Evolutionary conservation across 2,113 vertebrate genomes (phyloP), one percentile per base, ranked within the genome.

Genomic region (Cryptotis parvus): DNA sequence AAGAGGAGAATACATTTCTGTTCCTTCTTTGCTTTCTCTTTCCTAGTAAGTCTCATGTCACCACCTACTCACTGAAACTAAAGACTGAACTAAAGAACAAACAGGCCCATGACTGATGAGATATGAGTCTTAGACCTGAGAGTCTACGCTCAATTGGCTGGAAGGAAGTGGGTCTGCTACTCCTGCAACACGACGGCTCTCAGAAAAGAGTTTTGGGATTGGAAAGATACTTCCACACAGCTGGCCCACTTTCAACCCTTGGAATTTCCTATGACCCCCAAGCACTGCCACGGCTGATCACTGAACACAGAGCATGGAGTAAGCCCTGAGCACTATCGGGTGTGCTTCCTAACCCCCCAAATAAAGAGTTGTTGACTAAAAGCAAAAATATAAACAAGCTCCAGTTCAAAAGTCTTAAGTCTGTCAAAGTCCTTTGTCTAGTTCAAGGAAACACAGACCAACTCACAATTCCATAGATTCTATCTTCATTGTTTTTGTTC

Each of bases 1-100:
- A 78, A 68, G 65, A 31, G 52, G 72, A 75, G n/a, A n/a, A n/a
- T n/a, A 29, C 0, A 4, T 78, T 91, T 92, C 87, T 78, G 39
- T 73, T 90, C 58, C 35, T 63, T 68, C 61, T 68, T 84, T 70
- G 31, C 31, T 84, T 90, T 80, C 18, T 83, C 82, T 82, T 81
- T 69, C 18, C 69, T 81, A 68, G n/a, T 37, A 84, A 81, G 14
- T 18, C 72, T 31, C 11, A 16, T 29, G 37, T 15, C 6, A 74
- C 24, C 33, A 18, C 29, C 33, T 20, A 61, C 16, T 18, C 9
- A 11, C 55, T n/a, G 33, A 24, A 10, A 27, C 27, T 24, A 69
- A 41, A 22, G 29, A 41, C 2, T 70, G 29, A 18, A 45, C 31
- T 73, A n/a, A 45, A 27, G 33, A 29, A 15, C 55, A 52, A 63